Base-by-base conservation (phyloP, 1,140 invertebrate species). In the Vanessa atalanta region DNA sequence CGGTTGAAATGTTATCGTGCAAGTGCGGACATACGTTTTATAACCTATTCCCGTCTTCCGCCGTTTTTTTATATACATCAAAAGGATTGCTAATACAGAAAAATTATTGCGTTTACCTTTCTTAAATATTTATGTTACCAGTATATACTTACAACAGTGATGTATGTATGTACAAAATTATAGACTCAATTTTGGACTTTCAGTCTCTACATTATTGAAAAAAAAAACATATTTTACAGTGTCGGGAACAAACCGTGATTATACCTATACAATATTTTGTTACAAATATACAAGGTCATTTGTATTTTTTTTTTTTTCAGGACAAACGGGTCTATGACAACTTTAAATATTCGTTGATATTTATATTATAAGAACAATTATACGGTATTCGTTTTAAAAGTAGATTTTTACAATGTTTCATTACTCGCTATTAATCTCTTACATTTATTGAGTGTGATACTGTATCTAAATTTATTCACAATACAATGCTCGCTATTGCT, bases 101-200 rank as follows among this genome's bases (percentile, higher is more conserved):
- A 86, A 88, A 85, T 88, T 89, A 90, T 90, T 90, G 88, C 87
- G 76, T 88, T 88, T 85, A 87, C 79, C 77, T 85, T 78, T 83
- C 84, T 89, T 90, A 88, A 87, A 90, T 87, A 88, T 85, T 85
- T 78, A 82, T 77, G 70, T 84, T 88, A 89, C 80, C 61, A 85
- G 88, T 89, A 90, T 82, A 69, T 89, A 88, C 80, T 92, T 90
- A 90, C 86, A 92, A 92, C 88, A 87, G 83, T 86, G 87, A 89
- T 77, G 79, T 89, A 89, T 88, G 84, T 92, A 92, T 92, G 84
- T 92, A 92, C 90, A 92, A 92, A 90, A 90, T 86, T 89, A 91
- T 89, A 92, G 88, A 91, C 89, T 92, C 88, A 89, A 90, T 90
- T 88, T 89, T 88, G 88, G 88, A 92, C 90, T 91, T 89, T 92